A percentile compares a stretch with the other conserved stretches of the same genome.
phyloP scores from a whole-genome alignment of 2,888 invertebrate genomes.

The Drosophila rellima region DNA sequence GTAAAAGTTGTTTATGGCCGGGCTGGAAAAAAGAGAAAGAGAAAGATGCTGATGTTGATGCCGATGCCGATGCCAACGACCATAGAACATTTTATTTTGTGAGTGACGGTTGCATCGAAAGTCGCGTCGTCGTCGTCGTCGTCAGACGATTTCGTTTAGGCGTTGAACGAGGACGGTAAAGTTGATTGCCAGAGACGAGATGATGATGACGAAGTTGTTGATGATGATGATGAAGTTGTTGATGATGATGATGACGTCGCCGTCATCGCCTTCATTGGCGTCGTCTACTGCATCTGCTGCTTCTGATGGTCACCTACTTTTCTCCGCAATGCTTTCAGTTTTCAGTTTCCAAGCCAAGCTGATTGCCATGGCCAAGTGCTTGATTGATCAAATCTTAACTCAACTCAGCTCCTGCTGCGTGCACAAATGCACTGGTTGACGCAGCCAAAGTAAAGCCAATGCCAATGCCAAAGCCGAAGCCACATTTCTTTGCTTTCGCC shows the following conservation, averaged over 20 bases:
- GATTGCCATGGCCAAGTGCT: conserved; percentile 58
- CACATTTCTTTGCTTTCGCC: conserved; percentile 10
- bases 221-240: conserved; percentile 21
- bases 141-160: conserved; percentile 72
- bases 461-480: background rate
- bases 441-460: conserved; percentile 22
- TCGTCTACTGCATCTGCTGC: conserved; percentile 22
- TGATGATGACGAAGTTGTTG: conserved; percentile 8
- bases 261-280: conserved; percentile 35
- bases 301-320: conserved; percentile 76
- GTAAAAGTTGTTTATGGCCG: conserved; percentile 78
- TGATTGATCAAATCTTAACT: conserved; percentile 70
- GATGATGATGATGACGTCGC: conserved; percentile 27
- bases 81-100: conserved; percentile 73
- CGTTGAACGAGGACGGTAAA: conserved; percentile 47
- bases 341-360: conserved; percentile 62
- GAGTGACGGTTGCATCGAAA: conserved; percentile 70
- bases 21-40: conserved; percentile 56
- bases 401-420: conserved; percentile 72
- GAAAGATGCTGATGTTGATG: conserved; percentile 62
- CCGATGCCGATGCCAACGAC: conserved; percentile 45
- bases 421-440: conserved; percentile 70
- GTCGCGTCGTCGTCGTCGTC: conserved; percentile 30
- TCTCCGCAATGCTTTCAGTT: conserved; percentile 57
- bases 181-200: conserved; percentile 55